Evolutionary conservation across 2,888 invertebrate genomes (phyloP), one percentile per base, ranked within the genome.

Genomic region (Athripsodes cinereus): DNA sequence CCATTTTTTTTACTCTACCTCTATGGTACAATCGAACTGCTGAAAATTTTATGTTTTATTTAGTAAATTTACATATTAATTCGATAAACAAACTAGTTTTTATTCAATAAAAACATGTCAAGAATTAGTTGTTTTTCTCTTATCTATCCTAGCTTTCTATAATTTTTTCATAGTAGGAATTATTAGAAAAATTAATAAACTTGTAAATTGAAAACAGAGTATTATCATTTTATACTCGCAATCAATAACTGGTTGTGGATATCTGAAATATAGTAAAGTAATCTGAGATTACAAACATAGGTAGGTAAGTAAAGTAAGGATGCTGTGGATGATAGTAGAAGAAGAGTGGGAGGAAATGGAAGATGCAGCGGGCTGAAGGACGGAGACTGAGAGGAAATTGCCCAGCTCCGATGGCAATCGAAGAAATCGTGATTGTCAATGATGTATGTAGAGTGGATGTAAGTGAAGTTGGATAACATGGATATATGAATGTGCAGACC

Each of bases 381-480:
- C 61, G 67, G 64, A 69, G 69, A 64, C 66, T 65, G 66, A 69
- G 69, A 72, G 71, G 68, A 67, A 74, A 49, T n/a, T 31, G 35
- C 18, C 35, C 22, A 22, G 49, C 21, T 35, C 13, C 1, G 35
- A 34, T 49, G 19, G 50, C 55, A 47, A 54, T 54, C 54, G 51
- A 22, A 57, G 50, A 53, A 21, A 47, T 47, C 47, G 47, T 47
- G 47, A 47, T 47, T 47, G 47, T 47, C 21, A 47, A 47, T 47
- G 47, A 47, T 47, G 47, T 19, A 47, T 47, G 19, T 20, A 13
- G 20, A 21, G 20, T 47, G 21, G 47, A 19, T 18, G 47, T 19
- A 13, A 40, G 16, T 3, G 16, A 40, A 40, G 40, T 40, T 13
- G n/a, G 31, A 11, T 40, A 40, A 5, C 40, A 40, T 40, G 8